phyloP scores from a whole-genome alignment of 2,113 vertebrate genomes.

The Coptodon rendalli region DNA sequence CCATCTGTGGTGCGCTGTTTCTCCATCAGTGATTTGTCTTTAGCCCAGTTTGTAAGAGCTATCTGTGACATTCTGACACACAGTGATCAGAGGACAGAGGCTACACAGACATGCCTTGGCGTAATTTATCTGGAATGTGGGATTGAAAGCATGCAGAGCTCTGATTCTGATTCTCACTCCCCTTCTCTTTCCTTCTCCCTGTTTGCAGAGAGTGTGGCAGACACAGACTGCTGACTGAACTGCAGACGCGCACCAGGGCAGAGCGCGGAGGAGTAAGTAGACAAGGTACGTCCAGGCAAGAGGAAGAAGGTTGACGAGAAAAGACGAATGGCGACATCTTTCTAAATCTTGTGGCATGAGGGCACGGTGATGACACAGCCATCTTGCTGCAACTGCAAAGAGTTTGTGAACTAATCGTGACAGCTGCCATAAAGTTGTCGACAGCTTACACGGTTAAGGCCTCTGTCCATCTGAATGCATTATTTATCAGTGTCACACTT shows the following conservation, averaged over 20 bases:
- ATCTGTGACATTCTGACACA: slow-evolving; percentile 24
- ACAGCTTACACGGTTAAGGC: not conserved
- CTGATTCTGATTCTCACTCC: not conserved
- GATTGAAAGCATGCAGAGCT: not conserved
- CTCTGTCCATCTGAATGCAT: not conserved
- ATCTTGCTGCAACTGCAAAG: not conserved
- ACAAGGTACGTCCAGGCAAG: slow-evolving; percentile 35
- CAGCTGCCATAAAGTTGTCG: not conserved
- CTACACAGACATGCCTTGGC: not conserved
- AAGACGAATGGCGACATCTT: not conserved
- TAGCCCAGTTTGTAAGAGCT: not conserved
- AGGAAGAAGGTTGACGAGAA: not conserved
- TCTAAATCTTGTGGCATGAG: not conserved
- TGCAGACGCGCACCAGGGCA: slow-evolving; percentile 18
- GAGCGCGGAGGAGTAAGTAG: slow-evolving; percentile 35
- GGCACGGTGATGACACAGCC: not conserved
- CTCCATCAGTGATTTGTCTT: not conserved
- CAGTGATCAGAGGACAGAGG: not conserved
- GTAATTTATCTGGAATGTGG: slow-evolving; percentile 22
- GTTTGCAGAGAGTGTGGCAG: slow-evolving; percentile 5
- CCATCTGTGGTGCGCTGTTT: not conserved
- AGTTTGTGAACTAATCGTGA: not conserved
- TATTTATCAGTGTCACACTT: slow-evolving; percentile 8
- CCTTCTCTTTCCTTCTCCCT: not conserved
- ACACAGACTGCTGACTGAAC: slow-evolving; percentile 41